phyloP scores from a whole-genome alignment of 2,797 vertebrate species.

The Brotogeris chrysoptera region DNA sequence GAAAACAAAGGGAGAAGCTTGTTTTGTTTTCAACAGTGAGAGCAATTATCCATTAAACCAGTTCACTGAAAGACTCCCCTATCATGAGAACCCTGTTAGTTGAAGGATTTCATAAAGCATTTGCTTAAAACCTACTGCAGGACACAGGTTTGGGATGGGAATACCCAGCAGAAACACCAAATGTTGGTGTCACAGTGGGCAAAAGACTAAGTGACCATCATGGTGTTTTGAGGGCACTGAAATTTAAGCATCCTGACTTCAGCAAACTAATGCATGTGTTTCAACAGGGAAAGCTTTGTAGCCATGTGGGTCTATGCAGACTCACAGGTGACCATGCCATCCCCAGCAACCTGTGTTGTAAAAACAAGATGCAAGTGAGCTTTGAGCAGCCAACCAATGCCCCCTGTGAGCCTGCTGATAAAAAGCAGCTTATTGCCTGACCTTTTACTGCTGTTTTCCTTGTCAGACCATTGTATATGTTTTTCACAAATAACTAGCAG shows the following conservation, averaged over 20 bases:
- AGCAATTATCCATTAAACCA: background rate
- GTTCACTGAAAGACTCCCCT: background rate
- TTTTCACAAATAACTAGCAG: background rate
- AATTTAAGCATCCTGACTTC: background rate
- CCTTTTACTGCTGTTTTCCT: background rate
- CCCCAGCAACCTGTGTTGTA: background rate
- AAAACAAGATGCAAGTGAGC: background rate
- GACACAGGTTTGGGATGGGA: background rate
- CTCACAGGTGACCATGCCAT: fast-evolving
- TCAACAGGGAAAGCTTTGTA: background rate
- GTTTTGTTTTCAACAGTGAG: background rate
- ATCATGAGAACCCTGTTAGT: background rate
- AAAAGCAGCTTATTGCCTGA: background rate
- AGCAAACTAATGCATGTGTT: background rate
- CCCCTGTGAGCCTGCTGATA: background rate
- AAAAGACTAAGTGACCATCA: background rate
- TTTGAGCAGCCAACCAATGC: fast-evolving
- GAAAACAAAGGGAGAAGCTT: background rate
- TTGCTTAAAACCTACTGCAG: background rate
- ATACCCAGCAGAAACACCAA: background rate
- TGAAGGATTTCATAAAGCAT: background rate
- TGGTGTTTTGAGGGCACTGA: background rate
- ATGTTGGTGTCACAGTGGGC: background rate
- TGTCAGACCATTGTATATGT: background rate
- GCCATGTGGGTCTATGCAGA: background rate